Base-by-base conservation (phyloP, 2,888 invertebrate genomes). In the Ochlodes sylvanus region DNA sequence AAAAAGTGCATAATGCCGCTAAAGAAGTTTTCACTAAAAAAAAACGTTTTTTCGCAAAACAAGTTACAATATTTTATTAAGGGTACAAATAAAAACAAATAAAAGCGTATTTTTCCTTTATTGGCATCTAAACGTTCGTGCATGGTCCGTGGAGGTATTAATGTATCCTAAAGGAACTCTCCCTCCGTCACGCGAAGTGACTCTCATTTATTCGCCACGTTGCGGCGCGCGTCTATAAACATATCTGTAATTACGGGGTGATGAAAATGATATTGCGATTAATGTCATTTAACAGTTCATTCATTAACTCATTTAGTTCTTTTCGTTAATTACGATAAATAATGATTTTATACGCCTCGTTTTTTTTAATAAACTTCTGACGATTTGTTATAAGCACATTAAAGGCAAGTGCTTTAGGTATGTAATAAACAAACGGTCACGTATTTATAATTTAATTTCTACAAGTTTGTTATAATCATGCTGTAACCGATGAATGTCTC, bases 151-250 rank as follows among this genome's bases (percentile, higher is more conserved):
- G 54, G 27, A 27, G 17, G 17, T 27, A 32, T 21, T 62, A 62
- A 62, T 63, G 42, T 63, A 27, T 63, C 63, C 63, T 55, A 55
- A 7, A 27, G 44, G 66, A 62, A 10, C 19, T 56, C 63, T 55
- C 68, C 63, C 65, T 60, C 63, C 69, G 71, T 66, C 66, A 70
- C 60, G 71, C 65, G 14, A 55, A 42, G 69, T 63, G 47, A 58
- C 69, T 63, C 69, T 63, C 68, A 42, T 68, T 71, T 71, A 63
- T 52, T 58, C 47, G 65, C 52, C 56, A 63, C 63, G 50, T 42
- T 63, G 47, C 44, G 27, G 38, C 42, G 12, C 15, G 27, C 32
- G 32, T 44, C 50, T 50, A 56, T 55, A 64, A 32, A 56, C 38
- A 52, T 62, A 54, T 62, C 54, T 68, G 55, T 61, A 68, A 54